These are phyloP conservation scores for Pseudopleuronectes americanus DNA, from an alignment of 2,797 vertebrate species.

Conservation along the genomic window DNA sequence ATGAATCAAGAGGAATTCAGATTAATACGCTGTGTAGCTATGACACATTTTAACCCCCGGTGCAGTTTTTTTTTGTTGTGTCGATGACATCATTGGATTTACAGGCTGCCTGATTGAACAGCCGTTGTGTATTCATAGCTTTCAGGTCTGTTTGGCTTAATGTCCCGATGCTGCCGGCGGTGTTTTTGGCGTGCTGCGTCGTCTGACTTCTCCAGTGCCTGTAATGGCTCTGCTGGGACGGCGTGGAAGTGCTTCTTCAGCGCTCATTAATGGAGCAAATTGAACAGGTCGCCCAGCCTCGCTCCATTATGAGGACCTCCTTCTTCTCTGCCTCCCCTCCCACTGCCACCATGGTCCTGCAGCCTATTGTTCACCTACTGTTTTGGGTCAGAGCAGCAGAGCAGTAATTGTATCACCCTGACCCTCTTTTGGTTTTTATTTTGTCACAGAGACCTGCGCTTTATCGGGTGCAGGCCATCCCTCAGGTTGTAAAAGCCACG, in stretches of 20 bases:
- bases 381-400: slow-evolving; percentile 69
- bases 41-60: slow-evolving; percentile 46
- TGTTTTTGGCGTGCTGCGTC: slow-evolving; percentile 62
- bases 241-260: slow-evolving; percentile 85
- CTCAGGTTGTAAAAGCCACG: slow-evolving; percentile 79
- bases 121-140: slow-evolving; percentile 69
- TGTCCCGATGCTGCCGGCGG: slow-evolving; percentile 58
- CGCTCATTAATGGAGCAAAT: slow-evolving; percentile 86
- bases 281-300: slow-evolving; percentile 79
- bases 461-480: slow-evolving; percentile 78
- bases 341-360: slow-evolving; percentile 40
- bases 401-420: slow-evolving; percentile 82
- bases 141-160: slow-evolving; percentile 72
- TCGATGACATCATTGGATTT: slow-evolving; percentile 63
- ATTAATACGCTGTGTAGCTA: slow-evolving; percentile 39
- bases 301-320: slow-evolving; percentile 78
- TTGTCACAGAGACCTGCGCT: slow-evolving; percentile 82
- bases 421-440: slow-evolving; percentile 84
- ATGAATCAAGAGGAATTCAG: slow-evolving; percentile 47
- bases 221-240: slow-evolving; percentile 84
- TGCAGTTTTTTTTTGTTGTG: slow-evolving; percentile 44
- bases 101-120: slow-evolving; percentile 51
- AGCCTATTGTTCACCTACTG: slow-evolving; percentile 78
- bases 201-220: slow-evolving; percentile 59
- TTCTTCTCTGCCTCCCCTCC: slow-evolving; percentile 39